Percentiles rank a stretch among this genome's conserved stretches.
phyloP scores from a whole-genome alignment of 2,113 vertebrate species.

The Tinamus guttatus region DNA sequence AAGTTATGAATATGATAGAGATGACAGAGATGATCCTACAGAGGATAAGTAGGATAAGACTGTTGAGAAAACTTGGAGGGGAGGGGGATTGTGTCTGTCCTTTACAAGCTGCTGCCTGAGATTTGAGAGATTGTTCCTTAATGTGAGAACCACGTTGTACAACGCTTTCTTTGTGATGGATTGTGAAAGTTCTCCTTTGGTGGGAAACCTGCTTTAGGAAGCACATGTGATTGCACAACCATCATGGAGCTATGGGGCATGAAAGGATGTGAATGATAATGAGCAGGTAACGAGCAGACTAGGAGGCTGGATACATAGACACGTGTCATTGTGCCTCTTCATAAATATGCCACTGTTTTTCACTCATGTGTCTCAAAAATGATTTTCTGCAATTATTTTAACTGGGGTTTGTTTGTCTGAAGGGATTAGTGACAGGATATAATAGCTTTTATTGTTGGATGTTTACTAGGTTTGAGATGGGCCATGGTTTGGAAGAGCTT shows the following conservation, averaged over 20 bases:
- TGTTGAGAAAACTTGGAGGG: too few species aligned
- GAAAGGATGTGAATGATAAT: not conserved
- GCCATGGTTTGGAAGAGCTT: not conserved
- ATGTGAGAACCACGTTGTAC: too few species aligned
- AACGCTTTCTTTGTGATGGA: too few species aligned
- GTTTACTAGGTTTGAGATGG: not conserved
- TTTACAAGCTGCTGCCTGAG: not conserved
- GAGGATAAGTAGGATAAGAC: too few species aligned
- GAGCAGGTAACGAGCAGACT: not conserved
- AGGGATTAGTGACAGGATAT: not conserved
- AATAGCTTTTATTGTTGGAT: not conserved
- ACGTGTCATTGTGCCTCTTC: not conserved
- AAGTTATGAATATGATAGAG: not conserved
- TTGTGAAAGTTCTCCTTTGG: not conserved
- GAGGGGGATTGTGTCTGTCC: too few species aligned
- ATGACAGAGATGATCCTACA: not conserved
- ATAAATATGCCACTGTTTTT: not conserved
- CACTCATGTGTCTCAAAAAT: not conserved
- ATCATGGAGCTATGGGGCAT: not conserved
- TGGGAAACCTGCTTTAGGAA: not conserved
- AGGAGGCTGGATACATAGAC: not conserved
- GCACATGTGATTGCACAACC: not conserved
- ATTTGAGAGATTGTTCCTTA: not conserved
- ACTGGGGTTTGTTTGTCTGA: not conserved
- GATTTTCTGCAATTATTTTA: not conserved